These are phyloP conservation scores for Pachyramphus minor DNA, from an alignment of 2,113 vertebrate genomes.

Conservation along the genomic window DNA sequence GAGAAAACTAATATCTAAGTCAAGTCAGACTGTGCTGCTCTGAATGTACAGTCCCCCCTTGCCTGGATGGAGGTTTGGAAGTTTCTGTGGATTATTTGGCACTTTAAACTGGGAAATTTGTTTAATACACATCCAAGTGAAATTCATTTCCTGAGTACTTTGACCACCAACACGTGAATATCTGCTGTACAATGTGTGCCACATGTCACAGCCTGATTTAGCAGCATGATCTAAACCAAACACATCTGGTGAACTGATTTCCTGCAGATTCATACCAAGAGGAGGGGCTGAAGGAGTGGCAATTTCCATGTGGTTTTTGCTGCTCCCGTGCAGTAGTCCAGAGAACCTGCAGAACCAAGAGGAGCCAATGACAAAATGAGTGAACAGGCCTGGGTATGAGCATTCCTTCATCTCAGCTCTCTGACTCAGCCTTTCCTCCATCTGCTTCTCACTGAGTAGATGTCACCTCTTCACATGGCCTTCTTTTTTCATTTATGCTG, in stretches of 20 bases:
- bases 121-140: not conserved
- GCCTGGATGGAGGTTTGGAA: not conserved
- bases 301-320: not conserved
- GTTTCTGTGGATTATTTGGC: not conserved
- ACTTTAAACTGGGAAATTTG: not conserved
- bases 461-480: not conserved
- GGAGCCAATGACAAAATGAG: not conserved
- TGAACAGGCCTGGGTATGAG: not conserved
- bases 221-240: not conserved
- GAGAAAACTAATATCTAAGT: not conserved
- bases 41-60: not conserved
- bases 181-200: not conserved
- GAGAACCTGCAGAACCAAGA: conserved; percentile 61
- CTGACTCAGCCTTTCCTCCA: not conserved
- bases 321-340: conserved; percentile 54
- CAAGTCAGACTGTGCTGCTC: not conserved
- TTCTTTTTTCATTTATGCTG: not conserved
- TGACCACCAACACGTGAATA: not conserved
- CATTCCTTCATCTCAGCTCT: not conserved
- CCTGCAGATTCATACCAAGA: conserved; percentile 41
- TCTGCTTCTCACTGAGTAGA: conserved; percentile 2
- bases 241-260: not conserved
- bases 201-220: not conserved
- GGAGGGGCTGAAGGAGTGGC: conserved; percentile 34
- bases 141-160: not conserved